Percentiles rank a stretch among this genome's conserved stretches.
phyloP scores from a whole-genome alignment of 1,140 invertebrate species.

The Zaprionus tsacasi region DNA sequence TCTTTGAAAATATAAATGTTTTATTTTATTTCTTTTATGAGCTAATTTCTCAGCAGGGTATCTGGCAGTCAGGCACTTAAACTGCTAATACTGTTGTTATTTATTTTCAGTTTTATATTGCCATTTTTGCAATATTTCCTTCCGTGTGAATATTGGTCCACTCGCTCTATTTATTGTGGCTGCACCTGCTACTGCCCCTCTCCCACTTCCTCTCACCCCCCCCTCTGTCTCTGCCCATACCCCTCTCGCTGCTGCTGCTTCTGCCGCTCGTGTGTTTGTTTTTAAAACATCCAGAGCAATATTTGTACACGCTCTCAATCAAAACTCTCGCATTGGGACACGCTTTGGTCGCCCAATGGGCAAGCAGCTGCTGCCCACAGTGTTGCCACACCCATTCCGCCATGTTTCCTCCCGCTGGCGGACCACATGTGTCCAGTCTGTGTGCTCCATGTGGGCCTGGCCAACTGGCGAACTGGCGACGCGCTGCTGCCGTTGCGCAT shows the following conservation, averaged over 20 bases:
- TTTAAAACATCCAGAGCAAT: constrained; percentile 27
- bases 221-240: neutral
- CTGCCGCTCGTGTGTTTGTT: neutral
- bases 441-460: constrained; percentile 5
- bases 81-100: neutral
- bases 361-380: neutral
- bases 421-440: neutral
- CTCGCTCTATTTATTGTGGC: constrained; percentile 4
- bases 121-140: constrained; percentile 10
- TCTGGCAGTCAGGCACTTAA: neutral
- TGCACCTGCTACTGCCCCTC: neutral
- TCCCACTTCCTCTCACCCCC: too few relatives aligned
- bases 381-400: neutral
- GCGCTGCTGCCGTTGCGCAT: constrained; percentile 24
- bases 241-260: neutral
- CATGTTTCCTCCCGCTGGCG: neutral
- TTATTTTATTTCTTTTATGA: neutral
- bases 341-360: neutral
- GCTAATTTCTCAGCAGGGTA: neutral
- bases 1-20: too few relatives aligned
- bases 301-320: constrained; percentile 38
- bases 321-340: constrained; percentile 12
- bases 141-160: constrained; percentile 8
- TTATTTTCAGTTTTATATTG: neutral
- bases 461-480: constrained; percentile 6